These are phyloP conservation scores for Escarpia spicata DNA, from an alignment of 2,888 invertebrate species.

Conservation along the genomic window DNA sequence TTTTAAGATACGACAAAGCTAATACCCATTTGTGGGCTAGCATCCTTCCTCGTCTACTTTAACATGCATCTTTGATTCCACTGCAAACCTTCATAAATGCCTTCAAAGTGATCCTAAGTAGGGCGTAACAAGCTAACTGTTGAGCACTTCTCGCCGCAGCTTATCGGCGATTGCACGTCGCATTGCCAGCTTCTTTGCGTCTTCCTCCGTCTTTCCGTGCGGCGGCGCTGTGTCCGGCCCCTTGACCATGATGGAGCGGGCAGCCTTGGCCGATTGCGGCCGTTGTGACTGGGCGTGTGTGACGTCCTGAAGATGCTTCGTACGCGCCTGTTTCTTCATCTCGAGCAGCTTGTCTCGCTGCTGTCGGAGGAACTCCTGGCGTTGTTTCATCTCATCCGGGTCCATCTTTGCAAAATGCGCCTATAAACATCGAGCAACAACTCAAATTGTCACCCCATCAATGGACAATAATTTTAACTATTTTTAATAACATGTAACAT, in stretches of 20 bases:
- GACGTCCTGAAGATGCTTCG: slow-evolving; percentile 76
- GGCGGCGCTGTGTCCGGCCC: slow-evolving; percentile 39
- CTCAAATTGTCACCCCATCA: too few species aligned
- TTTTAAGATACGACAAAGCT: too few species aligned
- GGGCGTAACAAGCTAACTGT: not conserved
- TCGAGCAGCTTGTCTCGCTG: slow-evolving; percentile 91
- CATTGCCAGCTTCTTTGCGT: slow-evolving; percentile 77
- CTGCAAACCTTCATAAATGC: not conserved
- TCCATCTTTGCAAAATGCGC: slow-evolving; percentile 33
- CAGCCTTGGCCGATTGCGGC: slow-evolving; percentile 78
- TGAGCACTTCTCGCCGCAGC: slow-evolving; percentile 85
- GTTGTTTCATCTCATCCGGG: slow-evolving; percentile 74
- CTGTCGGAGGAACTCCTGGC: slow-evolving; percentile 86
- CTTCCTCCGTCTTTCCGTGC: slow-evolving; percentile 43
- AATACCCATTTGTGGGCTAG: not conserved
- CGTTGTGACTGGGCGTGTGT: slow-evolving; percentile 68
- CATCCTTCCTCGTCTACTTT: not conserved
- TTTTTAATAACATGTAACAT: too few species aligned
- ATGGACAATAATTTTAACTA: too few species aligned
- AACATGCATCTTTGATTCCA: not conserved
- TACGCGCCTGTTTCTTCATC: slow-evolving; percentile 87
- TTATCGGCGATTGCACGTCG: slow-evolving; percentile 85
- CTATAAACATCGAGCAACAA: not conserved
- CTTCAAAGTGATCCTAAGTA: not conserved
- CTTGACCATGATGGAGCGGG: slow-evolving; percentile 71